A percentile compares a stretch with the other conserved stretches of the same genome.
phyloP scores from a whole-genome alignment of 1,140 invertebrate genomes.

The Protaetia brevitarsis region DNA sequence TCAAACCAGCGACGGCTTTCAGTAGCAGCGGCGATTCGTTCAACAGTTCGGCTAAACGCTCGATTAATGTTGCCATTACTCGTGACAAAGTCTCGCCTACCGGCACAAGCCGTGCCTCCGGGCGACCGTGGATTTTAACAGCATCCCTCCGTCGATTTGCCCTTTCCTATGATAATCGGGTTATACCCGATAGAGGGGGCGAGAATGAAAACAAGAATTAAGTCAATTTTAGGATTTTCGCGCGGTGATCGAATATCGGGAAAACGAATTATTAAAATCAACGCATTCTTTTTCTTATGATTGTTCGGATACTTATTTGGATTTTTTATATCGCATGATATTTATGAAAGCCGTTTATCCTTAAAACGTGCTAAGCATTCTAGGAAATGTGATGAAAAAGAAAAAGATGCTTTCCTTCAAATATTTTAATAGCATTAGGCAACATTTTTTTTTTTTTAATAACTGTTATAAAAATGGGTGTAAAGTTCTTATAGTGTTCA shows the following conservation, averaged over 20 bases:
- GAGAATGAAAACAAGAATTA: background rate
- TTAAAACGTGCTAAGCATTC: too few species aligned
- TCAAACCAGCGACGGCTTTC: background rate
- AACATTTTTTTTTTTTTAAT: too few species aligned
- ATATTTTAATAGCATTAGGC: too few species aligned
- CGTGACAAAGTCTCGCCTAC: background rate
- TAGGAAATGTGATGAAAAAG: too few species aligned
- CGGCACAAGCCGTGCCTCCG: background rate
- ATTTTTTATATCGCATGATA: too few species aligned
- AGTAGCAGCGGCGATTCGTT: background rate
- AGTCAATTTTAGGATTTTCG: background rate
- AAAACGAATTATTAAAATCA: too few species aligned
- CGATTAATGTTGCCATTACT: background rate
- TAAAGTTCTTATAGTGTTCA: too few species aligned
- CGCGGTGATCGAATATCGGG: background rate
- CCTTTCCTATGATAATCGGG: background rate
- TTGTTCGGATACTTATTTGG: too few species aligned
- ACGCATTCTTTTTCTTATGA: too few species aligned
- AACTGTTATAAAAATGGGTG: too few species aligned
- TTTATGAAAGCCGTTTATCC: too few species aligned
- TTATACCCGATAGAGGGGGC: background rate
- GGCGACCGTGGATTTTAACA: slow-evolving; percentile 2
- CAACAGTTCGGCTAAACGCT: slow-evolving; percentile 3
- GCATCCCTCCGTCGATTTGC: background rate
- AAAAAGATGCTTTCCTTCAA: too few species aligned